These are phyloP conservation scores for Myiopsitta monachus DNA, from an alignment of 2,113 vertebrate genomes.

Conservation along the genomic window DNA sequence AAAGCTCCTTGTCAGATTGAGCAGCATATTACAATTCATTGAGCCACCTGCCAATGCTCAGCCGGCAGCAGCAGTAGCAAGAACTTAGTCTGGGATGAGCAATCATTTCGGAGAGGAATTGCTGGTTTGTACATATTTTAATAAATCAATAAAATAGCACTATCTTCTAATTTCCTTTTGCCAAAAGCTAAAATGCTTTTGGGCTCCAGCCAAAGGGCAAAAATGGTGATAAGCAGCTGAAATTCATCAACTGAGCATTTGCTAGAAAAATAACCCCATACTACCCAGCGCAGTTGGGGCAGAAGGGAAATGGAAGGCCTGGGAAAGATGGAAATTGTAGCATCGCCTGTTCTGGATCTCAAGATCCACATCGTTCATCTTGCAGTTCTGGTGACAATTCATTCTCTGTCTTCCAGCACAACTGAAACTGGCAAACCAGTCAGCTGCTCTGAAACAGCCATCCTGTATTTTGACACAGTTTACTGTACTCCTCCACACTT, in stretches of 20 bases:
- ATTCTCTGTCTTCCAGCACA: not conserved
- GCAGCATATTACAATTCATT: conserved; percentile 4
- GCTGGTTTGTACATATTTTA: not conserved
- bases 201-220: not conserved
- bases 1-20: conserved; percentile 11
- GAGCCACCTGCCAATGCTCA: not conserved
- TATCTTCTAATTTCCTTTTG: not conserved
- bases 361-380: not conserved
- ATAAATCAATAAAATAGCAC: not conserved
- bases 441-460: not conserved
- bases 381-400: not conserved
- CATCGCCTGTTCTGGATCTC: not conserved
- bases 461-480: not conserved
- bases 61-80: not conserved
- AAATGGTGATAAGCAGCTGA: not conserved
- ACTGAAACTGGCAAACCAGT: not conserved
- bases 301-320: not conserved
- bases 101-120: not conserved
- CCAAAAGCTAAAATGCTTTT: not conserved
- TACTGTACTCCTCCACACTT: not conserved
- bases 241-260: not conserved
- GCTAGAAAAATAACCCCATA: not conserved
- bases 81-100: not conserved
- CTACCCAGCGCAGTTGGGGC: not conserved
- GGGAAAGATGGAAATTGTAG: not conserved